A percentile compares a stretch with the other conserved stretches of the same genome.
phyloP scores from a whole-genome alignment of 2,888 invertebrate genomes.

The Synergus japonicus region DNA sequence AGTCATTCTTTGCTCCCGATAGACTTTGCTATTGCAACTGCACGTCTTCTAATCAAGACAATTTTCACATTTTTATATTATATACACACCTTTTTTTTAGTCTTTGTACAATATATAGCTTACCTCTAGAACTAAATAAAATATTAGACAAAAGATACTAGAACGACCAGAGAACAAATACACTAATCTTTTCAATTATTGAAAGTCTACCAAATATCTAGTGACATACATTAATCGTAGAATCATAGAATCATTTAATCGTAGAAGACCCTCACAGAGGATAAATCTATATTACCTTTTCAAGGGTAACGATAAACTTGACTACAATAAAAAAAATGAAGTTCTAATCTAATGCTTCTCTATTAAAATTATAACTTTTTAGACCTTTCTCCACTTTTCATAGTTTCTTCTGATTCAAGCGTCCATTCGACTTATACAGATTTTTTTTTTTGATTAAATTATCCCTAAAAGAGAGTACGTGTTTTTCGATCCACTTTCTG shows the following conservation, averaged over 20 bases:
- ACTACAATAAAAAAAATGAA: not conserved
- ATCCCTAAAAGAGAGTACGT: not conserved
- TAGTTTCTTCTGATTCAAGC: not conserved
- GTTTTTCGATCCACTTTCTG: not conserved
- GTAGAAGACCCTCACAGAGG: constrained; percentile 54
- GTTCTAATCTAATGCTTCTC: not conserved
- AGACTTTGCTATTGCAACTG: constrained; percentile 1
- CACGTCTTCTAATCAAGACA: not conserved
- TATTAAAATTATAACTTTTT: not conserved
- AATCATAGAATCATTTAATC: constrained; percentile 34
- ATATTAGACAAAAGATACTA: not conserved
- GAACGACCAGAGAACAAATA: constrained; percentile 3
- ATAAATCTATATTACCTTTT: constrained; percentile 49
- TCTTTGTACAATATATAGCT: constrained; percentile 8
- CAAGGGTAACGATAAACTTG: constrained; percentile 49
- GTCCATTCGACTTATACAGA: not conserved
- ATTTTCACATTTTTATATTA: not conserved
- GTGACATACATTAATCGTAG: not conserved
- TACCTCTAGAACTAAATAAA: not conserved
- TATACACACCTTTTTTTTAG: not conserved
- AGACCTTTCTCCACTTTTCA: not conserved
- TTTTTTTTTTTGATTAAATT: not conserved
- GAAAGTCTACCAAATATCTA: not conserved
- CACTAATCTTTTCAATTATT: not conserved
- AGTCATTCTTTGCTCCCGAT: not conserved